Evolutionary conservation across 2,113 vertebrate genomes (phyloP), one percentile per base, ranked within the genome.

Genomic region (Tenebrosternarchus preto): DNA sequence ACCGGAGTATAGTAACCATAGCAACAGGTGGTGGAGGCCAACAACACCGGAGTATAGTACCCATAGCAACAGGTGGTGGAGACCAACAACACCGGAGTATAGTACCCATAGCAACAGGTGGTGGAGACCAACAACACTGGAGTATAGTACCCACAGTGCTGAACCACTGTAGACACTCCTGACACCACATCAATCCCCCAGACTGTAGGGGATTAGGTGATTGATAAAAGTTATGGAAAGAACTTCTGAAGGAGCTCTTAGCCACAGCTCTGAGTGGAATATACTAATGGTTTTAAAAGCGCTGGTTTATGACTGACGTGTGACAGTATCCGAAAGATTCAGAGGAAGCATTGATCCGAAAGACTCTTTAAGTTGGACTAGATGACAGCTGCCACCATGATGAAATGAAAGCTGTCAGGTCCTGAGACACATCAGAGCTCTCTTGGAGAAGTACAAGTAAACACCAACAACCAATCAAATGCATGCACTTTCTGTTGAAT

Each of bases 61-160:
- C 79, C 81, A 73, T 59, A 88, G 93, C 80, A 78, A 71, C 98
- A 94, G 91, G 84, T 92, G 84, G 91, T 94, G 89, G 95, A 95
- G 68, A 91, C 92, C 72, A 98, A 95, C 92, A 96, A 93, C 89
- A 94, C 95, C 4, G 93, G 95, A 8, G 95, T 96, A 88, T 97
- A 97, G 88, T 84, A 81, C 59, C 79, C 81, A 73, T 59, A 88
- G 93, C 80, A 78, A 71, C 98, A 94, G 91, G 84, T 92, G 84
- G 91, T 94, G 89, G 95, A 95, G 68, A 91, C 92, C 72, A 98
- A 95, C 92, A 96, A 93, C 89, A 94, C 95, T 4, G 93, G 95
- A 8, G 95, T 96, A 88, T 97, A 97, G 88, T 84, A 81, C 59
- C 79, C 81, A 73, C 22, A 85, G 82, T 81, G 71, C 85, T 69